Base-by-base conservation (phyloP, 2,797 vertebrate species). In the Sebastes alutus region DNA sequence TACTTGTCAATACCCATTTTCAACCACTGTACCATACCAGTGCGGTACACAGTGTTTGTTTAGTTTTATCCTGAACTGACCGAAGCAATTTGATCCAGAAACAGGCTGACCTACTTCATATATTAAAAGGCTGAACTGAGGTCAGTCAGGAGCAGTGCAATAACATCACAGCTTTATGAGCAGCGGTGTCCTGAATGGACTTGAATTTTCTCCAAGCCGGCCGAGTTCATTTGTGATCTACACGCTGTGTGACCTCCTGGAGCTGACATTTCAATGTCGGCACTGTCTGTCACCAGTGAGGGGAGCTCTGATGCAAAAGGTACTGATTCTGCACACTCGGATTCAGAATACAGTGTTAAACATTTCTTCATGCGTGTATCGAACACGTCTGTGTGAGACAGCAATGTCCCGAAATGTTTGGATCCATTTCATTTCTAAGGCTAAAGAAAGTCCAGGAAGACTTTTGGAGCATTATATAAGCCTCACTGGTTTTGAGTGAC, bases 231-330 rank as follows among this genome's bases (percentile, higher is more conserved):
- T 23, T 49, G 22, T 7, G 35, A 69, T 12, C 52, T 22, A 1
- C 16, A 14, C 22, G 16, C 59, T 25, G 58, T 32, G 58, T 54
- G 63, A 56, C 62, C 22, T 25, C 38, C 54, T 11, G 60, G 6
- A 16, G 59, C 4, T 30, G 56, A 42, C 35, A 68, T 59, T 68
- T 80, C 67, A 76, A 76, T 35, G 66, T 70, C 65, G 1, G 30
- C 72, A 33, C 42, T 54, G 65, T 75, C 76, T 22, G 38, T 75
- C 81, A 71, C 76, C 76, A 55, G 55, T 1, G 67, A 76, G 61
- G 29, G 67, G 67, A 81, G 76, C 76, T 70, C 59, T 78, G 52
- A 65, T 70, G 66, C 59, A 60, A 42, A 42, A 65, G 65, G 30
- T 60, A 9, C 59, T 10, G 33, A 63, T 38, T 62, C 29, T 29